These are phyloP conservation scores for Eutrigla gurnardus DNA, from an alignment of 2,797 vertebrate species.

Conservation along the genomic window DNA sequence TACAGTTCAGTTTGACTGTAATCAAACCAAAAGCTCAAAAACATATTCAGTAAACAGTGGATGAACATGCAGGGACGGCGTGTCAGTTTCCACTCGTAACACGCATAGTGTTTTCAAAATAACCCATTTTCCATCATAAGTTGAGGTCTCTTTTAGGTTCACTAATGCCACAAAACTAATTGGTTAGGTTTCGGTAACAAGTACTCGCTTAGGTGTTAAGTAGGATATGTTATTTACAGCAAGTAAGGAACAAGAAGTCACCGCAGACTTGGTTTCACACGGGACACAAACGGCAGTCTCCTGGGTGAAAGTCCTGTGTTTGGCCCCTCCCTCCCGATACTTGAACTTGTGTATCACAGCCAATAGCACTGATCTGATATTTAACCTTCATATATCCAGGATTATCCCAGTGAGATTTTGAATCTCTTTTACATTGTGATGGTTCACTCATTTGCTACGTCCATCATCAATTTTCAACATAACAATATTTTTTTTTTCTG, in stretches of 20 bases:
- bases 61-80: not conserved
- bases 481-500: not conserved
- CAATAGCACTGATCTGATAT: too few relatives aligned
- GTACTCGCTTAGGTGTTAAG: not conserved
- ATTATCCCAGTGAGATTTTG: too few relatives aligned
- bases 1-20: not conserved
- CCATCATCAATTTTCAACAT: too few relatives aligned
- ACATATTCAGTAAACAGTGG: not conserved
- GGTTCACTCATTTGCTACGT: not conserved
- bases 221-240: not conserved
- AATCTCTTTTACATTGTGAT: not conserved
- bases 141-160: too few relatives aligned
- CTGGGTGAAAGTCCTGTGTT: not conserved
- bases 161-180: not conserved
- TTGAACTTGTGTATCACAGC: too few relatives aligned
- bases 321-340: too few relatives aligned
- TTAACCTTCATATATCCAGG: too few relatives aligned
- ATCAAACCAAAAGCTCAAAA: slow-evolving; percentile 2
- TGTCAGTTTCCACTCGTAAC: rapidly evolving
- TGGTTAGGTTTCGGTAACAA: not conserved
- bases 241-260: not conserved
- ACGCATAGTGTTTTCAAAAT: not conserved
- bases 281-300: not conserved
- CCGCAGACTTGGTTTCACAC: not conserved
- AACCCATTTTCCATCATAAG: not conserved